Evolutionary conservation across 2,113 vertebrate species (phyloP), one percentile per base, ranked within the genome.

Genomic region (Xiphophorus hellerii): DNA sequence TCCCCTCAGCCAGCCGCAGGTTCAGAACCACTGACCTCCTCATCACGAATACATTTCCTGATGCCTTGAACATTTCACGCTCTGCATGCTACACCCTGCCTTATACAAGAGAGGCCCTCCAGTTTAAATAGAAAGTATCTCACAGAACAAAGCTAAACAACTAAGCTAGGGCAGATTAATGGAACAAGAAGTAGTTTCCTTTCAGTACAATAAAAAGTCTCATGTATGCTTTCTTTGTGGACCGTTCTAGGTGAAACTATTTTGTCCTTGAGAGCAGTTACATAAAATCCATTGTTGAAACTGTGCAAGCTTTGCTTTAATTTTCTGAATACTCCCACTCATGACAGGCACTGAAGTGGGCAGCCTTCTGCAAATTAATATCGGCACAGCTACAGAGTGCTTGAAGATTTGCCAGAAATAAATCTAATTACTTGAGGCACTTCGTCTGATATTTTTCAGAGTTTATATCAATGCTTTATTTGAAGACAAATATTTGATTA

Each of bases 261-360:
- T 70, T 66, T 78, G 80, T 81, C 83, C 84, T 84, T 80, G 71
- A 71, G 64, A 71, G 31, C 39, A 11, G 15, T 70, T 85, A 74
- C 44, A 77, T 80, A 70, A 33, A 66, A 85, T 74, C 66, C 62
- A 73, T 71, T 54, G 79, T 79, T 37, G 74, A 70, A 76, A 79
- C 74, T 69, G 63, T 71, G 79, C 75, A 81, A 73, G 68, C 44
- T 71, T 30, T 0, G 0, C 37, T 70, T 80, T 69, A 66, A 83
- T 82, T 88, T 80, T 61, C 17, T 25, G 20, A 65, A 35, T 7
- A 15, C 28, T 63, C 28, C 29, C 29, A 29, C 29, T 30, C 28
- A 6, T 7, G 62, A 30, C n/a, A 0, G 66, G 25, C 20, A 71
- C 74, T 69, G 71, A 67, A 75, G 74, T 77, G 81, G 68, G 69